Conservation (phyloP, 2,113 vertebrate genomes). For the Corvus cornix region DNA sequence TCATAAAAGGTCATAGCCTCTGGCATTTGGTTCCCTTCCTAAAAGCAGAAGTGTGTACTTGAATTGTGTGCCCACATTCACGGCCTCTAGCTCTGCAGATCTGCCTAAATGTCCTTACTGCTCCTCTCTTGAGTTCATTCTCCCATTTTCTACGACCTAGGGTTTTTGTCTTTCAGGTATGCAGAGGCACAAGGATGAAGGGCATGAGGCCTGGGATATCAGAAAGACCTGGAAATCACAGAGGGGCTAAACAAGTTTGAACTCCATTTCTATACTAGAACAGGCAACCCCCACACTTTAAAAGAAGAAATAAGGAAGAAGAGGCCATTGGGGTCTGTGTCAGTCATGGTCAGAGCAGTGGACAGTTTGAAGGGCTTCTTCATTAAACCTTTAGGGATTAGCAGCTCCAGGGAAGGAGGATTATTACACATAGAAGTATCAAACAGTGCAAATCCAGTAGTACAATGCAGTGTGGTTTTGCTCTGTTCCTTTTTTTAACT, state of each 20-base stretch:
- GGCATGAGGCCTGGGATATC: background rate
- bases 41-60: background rate
- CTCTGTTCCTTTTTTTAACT: background rate
- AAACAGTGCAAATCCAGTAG: background rate
- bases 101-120: background rate
- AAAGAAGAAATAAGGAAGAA: background rate
- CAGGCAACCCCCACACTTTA: background rate
- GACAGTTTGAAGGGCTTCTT: background rate
- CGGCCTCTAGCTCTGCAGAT: background rate
- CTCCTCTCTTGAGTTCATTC: background rate
- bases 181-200: background rate
- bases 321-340: background rate
- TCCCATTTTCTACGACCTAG: background rate
- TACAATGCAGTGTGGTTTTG: background rate
- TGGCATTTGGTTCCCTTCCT: background rate
- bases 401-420: background rate
- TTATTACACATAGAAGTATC: background rate
- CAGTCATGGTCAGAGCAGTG: background rate
- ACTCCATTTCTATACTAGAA: background rate
- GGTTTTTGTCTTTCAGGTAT: background rate
- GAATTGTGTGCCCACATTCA: background rate
- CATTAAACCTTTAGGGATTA: background rate
- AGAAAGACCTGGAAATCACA: background rate
- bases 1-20: background rate
- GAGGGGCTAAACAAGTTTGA: background rate